These are phyloP conservation scores for Ammodytes dubius DNA, from an alignment of 2,113 vertebrate species.

Conservation along the genomic window DNA sequence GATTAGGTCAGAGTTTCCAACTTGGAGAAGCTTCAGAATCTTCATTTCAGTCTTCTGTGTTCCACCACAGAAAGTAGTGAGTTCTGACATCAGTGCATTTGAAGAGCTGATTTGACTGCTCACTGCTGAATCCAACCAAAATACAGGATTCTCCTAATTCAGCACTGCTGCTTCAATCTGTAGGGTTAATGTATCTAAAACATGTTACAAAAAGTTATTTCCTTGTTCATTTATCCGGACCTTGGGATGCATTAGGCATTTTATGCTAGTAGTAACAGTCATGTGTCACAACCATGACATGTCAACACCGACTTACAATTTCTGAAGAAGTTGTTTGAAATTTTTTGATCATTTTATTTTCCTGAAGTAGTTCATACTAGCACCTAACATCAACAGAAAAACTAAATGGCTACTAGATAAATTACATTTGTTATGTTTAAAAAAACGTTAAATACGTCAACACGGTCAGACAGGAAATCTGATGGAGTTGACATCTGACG, in stretches of 20 bases:
- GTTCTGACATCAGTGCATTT: constrained; percentile 11
- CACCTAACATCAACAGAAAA: no score
- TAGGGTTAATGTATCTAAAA: not conserved
- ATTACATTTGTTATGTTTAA: no score
- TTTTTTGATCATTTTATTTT: no score
- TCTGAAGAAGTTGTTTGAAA: no score
- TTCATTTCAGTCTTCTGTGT: constrained; percentile 26
- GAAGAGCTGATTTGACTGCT: constrained; percentile 22
- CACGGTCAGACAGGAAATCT: no score
- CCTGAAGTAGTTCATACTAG: no score
- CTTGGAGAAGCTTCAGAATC: constrained; percentile 30
- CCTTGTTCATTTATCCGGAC: not conserved
- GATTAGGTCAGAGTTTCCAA: constrained; percentile 46
- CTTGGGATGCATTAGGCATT: not conserved
- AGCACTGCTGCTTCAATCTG: not conserved
- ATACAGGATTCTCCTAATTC: not conserved
- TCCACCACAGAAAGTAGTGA: constrained; percentile 39
- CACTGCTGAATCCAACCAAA: constrained; percentile 6
- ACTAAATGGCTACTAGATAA: no score
- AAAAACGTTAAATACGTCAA: no score
- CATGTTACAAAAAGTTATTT: not conserved
- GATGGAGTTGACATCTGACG: no score
- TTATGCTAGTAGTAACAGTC: no score
- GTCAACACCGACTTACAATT: no score
- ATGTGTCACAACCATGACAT: no score